Base-by-base conservation (phyloP, 1,140 invertebrate species). In the Lepidurus packardi region DNA sequence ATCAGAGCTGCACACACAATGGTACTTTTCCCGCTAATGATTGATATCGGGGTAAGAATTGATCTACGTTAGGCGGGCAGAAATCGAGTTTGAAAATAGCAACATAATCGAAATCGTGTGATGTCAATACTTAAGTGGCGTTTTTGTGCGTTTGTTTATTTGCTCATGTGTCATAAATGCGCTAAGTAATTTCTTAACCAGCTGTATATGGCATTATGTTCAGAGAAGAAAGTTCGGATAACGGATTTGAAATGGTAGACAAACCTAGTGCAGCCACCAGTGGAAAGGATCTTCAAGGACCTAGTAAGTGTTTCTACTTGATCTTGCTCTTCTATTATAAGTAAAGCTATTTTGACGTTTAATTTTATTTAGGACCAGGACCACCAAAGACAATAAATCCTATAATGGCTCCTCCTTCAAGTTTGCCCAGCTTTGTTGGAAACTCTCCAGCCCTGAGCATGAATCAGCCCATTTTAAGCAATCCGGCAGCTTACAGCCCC, bases 401-500 rank as follows among this genome's bases (percentile, higher is more conserved):
- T 5, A 88, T 85, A 81, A 86, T 89, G 5, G 85, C 87, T 74
- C 89, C 89, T 41, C 89, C 89, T 5, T 84, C 87, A 10, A 86
- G 87, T 79, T 83, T 89, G 41, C 89, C 88, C 9, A 89, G 87
- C 81, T 89, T 89, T 82, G 83, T 87, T 43, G 85, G 85, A 7
- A 83, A 83, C 10, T 6, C 77, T n/a, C 16, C 79, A 42, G 45
- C 76, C 44, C 10, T 24, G 43, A 73, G 11, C 5, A 16, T 79
- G 43, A 42, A 42, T 43, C 81, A 24, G 77, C 78, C 6, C 45
- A 65, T n/a, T 43, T 73, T 13, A 75, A 80, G 11, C 43, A 81
- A 76, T 74, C 41, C 47, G 73, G 34, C 11, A 73, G 9, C 34
- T 9, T 65, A n/a, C 13, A 65, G 13, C 53, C 53, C 53, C 53